Conservation (phyloP, 1,140 invertebrate genomes). For the Cecropterus lyciades region DNA sequence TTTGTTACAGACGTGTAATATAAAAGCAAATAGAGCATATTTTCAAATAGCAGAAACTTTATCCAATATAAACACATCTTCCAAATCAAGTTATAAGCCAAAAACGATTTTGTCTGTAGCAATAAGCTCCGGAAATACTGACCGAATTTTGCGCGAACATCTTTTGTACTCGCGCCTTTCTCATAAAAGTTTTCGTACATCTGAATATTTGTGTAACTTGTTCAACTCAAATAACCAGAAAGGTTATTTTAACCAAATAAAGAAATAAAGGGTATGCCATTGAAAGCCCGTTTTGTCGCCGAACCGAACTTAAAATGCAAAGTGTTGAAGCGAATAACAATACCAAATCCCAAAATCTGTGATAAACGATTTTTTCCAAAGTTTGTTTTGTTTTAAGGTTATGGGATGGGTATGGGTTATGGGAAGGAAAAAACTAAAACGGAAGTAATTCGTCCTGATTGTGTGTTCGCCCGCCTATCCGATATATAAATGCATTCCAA, state of each 20-base stretch:
- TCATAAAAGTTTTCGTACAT: slow-evolving; percentile 34
- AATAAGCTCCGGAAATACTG: slow-evolving; percentile 33
- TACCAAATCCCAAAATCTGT: too few species aligned
- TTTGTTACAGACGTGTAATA: too few species aligned
- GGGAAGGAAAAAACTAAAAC: too few species aligned
- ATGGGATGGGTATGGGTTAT: too few species aligned
- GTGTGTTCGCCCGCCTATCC: too few species aligned
- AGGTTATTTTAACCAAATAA: slow-evolving; percentile 25
- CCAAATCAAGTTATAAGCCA: slow-evolving; percentile 34
- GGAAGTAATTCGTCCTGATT: too few species aligned
- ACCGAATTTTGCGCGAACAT: slow-evolving; percentile 27
- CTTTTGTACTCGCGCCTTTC: slow-evolving; percentile 32
- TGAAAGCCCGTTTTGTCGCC: background rate
- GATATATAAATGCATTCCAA: too few species aligned
- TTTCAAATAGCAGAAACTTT: slow-evolving; percentile 18
- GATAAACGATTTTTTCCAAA: too few species aligned
- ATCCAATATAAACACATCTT: slow-evolving; percentile 34
- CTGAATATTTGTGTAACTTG: slow-evolving; percentile 32
- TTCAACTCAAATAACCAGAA: slow-evolving; percentile 23
- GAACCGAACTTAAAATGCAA: too few species aligned
- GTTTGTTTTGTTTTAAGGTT: too few species aligned
- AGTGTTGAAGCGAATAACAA: too few species aligned
- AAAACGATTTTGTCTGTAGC: slow-evolving; percentile 35
- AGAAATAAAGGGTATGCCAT: slow-evolving; percentile 18
- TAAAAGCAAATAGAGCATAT: background rate